Evolutionary conservation across 2,888 invertebrate genomes (phyloP).

Genomic region (Leptopilina myrica): DNA sequence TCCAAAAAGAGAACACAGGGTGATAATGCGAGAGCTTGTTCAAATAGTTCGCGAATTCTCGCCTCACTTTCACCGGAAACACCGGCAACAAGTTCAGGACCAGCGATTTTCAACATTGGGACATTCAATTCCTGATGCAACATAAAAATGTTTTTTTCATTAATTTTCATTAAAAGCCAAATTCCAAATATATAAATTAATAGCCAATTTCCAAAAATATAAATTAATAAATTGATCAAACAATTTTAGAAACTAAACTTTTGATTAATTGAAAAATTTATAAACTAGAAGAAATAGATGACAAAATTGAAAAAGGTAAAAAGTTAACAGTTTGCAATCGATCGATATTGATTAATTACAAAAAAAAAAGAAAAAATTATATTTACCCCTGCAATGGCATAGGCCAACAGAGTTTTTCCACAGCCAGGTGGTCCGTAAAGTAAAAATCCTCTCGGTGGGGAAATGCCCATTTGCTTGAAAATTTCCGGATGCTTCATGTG

Average conservation of each 20-base stretch:
- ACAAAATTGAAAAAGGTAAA: no score
- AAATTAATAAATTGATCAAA: no score
- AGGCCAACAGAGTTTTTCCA: conserved; percentile 90
- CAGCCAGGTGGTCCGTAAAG: conserved; percentile 98
- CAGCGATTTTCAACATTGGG: conserved; percentile 91
- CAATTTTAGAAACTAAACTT: no score
- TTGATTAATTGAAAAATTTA: no score
- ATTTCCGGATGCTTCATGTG: conserved; percentile 95
- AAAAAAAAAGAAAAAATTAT: conserved; percentile 48
- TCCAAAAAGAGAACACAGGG: conserved; percentile 96
- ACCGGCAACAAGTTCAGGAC: conserved; percentile 95
- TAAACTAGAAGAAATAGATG: no score
- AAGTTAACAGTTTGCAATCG: no score
- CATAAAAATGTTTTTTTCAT: conserved; percentile 10
- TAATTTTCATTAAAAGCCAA: no score
- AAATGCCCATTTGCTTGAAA: conserved; percentile 89
- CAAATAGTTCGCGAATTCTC: conserved; percentile 93
- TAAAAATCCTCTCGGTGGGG: conserved; percentile 93
- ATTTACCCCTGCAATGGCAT: conserved; percentile 88
- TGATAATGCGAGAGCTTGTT: conserved; percentile 85
- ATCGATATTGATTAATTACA: not conserved
- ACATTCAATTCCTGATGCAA: conserved; percentile 85
- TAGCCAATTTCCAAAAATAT: no score
- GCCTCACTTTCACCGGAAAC: conserved; percentile 98
- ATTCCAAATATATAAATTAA: no score